phyloP scores from a whole-genome alignment of 2,888 invertebrate species.

The Meta bourneti region DNA sequence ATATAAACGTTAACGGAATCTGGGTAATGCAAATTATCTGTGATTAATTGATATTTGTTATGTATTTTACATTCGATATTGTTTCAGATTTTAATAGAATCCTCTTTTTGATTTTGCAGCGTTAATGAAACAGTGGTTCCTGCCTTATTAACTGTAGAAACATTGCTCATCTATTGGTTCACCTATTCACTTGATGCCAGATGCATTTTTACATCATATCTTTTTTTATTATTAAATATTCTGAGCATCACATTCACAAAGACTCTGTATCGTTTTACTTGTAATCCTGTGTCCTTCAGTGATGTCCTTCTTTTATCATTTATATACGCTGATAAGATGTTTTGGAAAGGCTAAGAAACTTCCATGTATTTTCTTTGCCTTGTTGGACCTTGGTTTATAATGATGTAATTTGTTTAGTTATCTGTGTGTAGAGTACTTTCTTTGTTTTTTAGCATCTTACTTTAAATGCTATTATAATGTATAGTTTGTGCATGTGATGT shows the following conservation, averaged over 20 bases:
- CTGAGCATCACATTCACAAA: conserved; percentile 42
- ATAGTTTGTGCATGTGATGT: not conserved
- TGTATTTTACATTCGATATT: no score
- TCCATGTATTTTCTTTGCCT: conserved; percentile 35
- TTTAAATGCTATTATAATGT: conserved; percentile 10
- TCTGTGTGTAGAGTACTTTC: not conserved
- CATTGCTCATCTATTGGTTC: conserved; percentile 54
- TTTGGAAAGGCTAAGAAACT: conserved; percentile 36
- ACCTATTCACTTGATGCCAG: conserved; percentile 38
- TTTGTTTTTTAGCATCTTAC: not conserved
- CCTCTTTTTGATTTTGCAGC: conserved; percentile 32
- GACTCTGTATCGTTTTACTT: conserved; percentile 15
- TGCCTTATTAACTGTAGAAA: conserved; percentile 29
- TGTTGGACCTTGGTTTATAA: conserved; percentile 24
- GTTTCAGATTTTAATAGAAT: no score
- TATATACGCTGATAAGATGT: conserved; percentile 2
- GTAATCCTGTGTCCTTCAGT: conserved; percentile 11
- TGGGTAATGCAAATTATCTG: no score
- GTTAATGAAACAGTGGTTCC: conserved; percentile 20
- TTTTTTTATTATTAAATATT: not conserved
- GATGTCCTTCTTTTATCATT: conserved; percentile 18
- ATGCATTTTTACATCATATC: conserved; percentile 41
- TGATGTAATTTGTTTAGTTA: conserved; percentile 14
- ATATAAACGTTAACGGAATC: no score
- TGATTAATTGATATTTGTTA: no score